Conservation (phyloP, 2,888 invertebrate genomes). For the Limnephilus auricula region DNA sequence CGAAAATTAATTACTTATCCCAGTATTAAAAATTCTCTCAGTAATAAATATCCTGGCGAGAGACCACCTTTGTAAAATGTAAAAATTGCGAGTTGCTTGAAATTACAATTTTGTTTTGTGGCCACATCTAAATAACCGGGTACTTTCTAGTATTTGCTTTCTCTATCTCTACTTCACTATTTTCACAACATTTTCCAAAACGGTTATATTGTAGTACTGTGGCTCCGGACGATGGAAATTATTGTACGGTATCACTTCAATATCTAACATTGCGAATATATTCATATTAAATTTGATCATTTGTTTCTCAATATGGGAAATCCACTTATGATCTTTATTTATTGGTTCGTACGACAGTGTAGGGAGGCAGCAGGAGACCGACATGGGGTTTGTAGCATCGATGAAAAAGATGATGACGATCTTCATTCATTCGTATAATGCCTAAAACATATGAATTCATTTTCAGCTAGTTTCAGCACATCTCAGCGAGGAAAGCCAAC, state of each 20-base stretch:
- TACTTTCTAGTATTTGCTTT: neutral
- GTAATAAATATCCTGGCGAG: neutral
- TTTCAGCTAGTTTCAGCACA: neutral
- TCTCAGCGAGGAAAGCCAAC: neutral
- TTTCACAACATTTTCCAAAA: neutral
- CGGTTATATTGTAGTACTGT: too few species aligned
- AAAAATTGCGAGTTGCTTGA: too few species aligned
- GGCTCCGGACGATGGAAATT: too few species aligned
- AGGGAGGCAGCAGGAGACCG: too few species aligned
- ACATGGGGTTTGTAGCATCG: neutral
- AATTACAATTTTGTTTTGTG: too few species aligned
- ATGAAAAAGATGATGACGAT: neutral
- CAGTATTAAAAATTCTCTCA: neutral
- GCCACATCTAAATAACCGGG: too few species aligned
- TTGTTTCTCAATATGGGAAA: too few species aligned
- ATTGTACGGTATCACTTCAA: too few species aligned
- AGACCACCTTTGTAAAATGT: neutral
- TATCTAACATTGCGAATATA: too few species aligned
- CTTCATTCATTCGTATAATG: neutral
- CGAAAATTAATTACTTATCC: neutral
- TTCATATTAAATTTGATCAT: too few species aligned
- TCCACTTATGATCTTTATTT: neutral
- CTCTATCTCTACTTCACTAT: neutral
- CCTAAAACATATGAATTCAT: neutral
- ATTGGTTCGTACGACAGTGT: neutral